Evolutionary conservation across 2,113 vertebrate genomes (phyloP).

Genomic region (Pteronura brasiliensis): DNA sequence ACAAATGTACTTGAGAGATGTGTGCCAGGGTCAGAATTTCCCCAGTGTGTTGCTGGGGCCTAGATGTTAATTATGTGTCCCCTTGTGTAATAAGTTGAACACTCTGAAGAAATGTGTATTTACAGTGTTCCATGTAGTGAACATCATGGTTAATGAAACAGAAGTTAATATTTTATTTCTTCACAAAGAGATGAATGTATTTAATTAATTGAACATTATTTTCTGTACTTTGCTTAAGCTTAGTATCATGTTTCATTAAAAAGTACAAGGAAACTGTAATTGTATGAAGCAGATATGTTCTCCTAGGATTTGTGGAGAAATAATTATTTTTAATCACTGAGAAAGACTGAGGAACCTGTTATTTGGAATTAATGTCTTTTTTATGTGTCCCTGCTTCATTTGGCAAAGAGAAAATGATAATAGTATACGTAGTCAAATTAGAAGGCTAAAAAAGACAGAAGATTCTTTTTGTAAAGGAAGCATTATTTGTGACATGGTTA

Average conservation of each 20-base stretch:
- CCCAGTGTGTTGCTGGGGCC: neutral
- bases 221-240: slow-evolving; percentile 72
- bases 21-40: slow-evolving; percentile 34
- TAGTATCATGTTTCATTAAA: slow-evolving; percentile 74
- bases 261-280: slow-evolving; percentile 43
- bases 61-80: slow-evolving; percentile 51
- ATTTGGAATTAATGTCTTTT: slow-evolving; percentile 51
- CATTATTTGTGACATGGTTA: neutral
- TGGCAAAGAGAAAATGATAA: slow-evolving; percentile 57
- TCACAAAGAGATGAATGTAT: slow-evolving; percentile 60
- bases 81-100: slow-evolving; percentile 61
- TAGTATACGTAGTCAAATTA: slow-evolving; percentile 43
- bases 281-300: slow-evolving; percentile 68
- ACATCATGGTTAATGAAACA: slow-evolving; percentile 52
- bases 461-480: slow-evolving; percentile 17
- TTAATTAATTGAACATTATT: slow-evolving; percentile 75
- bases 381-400: slow-evolving; percentile 45
- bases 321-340: slow-evolving; percentile 69
- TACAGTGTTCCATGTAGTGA: slow-evolving; percentile 48
- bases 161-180: slow-evolving; percentile 68
- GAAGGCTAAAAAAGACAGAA: slow-evolving; percentile 18
- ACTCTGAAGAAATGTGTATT: slow-evolving; percentile 55
- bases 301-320: slow-evolving; percentile 60
- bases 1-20: slow-evolving; percentile 8
- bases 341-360: slow-evolving; percentile 37